Conservation (phyloP, 1,140 invertebrate species). For the Hylaeus anthracinus region DNA sequence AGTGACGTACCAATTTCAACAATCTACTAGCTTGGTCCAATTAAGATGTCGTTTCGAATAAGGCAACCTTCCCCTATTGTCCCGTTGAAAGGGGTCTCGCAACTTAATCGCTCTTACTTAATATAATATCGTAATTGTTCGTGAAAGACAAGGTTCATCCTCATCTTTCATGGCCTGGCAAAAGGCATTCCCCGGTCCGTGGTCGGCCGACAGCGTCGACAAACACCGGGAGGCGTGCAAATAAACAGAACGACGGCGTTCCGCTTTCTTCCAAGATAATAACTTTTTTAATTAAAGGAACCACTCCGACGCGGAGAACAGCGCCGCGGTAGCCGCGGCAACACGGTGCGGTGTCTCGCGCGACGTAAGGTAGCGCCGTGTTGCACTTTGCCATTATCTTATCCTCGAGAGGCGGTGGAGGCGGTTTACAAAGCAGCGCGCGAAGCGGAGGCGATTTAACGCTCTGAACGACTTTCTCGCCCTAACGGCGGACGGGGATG, state of each 20-base stretch:
- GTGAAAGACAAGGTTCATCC: neutral
- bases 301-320: neutral
- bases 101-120: neutral
- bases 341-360: neutral
- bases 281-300: slow-evolving; percentile 62
- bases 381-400: slow-evolving; percentile 48
- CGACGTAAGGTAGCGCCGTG: slow-evolving; percentile 29
- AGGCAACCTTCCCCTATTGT: too few relatives aligned
- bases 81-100: too few relatives aligned
- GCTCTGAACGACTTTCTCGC: slow-evolving; percentile 64
- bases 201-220: slow-evolving; percentile 8
- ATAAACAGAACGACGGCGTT: slow-evolving; percentile 26
- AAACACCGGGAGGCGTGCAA: slow-evolving; percentile 23
- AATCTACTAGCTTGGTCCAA: too few relatives aligned
- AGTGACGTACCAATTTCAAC: too few relatives aligned
- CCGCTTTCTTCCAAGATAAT: slow-evolving; percentile 48
- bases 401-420: slow-evolving; percentile 27
- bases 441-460: slow-evolving; percentile 69
- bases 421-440: slow-evolving; percentile 43
- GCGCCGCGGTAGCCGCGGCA: neutral
- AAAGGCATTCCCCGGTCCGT: neutral
- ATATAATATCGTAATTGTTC: slow-evolving; percentile 4
- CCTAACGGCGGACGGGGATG: neutral
- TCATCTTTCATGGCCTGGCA: neutral
- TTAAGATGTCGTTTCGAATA: too few relatives aligned